A percentile compares a stretch with the other conserved stretches of the same genome.
These are phyloP conservation scores for Probosciger aterrimus DNA, from an alignment of 2,113 vertebrate genomes.

Conservation along the genomic window DNA sequence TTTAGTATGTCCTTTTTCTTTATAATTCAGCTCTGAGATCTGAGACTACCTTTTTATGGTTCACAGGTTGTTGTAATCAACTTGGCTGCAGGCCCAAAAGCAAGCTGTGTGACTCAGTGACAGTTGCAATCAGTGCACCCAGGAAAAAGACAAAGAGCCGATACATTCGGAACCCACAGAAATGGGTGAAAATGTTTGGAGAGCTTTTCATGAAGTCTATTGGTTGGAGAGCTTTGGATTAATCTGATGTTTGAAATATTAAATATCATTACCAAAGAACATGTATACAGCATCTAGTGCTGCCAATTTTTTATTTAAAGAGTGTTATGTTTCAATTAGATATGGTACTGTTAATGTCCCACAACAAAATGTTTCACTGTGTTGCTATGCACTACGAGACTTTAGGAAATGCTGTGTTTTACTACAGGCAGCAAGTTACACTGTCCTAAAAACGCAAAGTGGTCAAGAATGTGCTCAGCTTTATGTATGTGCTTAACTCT, in stretches of 20 bases:
- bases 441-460: background rate
- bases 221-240: slow-evolving; percentile 24
- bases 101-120: slow-evolving; percentile 80
- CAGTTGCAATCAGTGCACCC: slow-evolving; percentile 72
- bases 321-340: background rate
- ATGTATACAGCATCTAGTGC: background rate
- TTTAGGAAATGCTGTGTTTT: background rate
- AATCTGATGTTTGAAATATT: slow-evolving; percentile 22
- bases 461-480: background rate
- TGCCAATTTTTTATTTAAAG: background rate
- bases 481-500: background rate
- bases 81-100: slow-evolving; percentile 70
- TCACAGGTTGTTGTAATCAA: slow-evolving; percentile 75
- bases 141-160: slow-evolving; percentile 74
- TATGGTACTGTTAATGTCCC: background rate
- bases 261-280: background rate
- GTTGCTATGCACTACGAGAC: background rate
- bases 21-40: slow-evolving; percentile 3
- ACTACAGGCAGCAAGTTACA: background rate
- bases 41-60: slow-evolving; percentile 72
- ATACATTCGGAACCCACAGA: slow-evolving; percentile 67
- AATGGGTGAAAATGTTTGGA: slow-evolving; percentile 15
- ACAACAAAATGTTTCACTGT: background rate
- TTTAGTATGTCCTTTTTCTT: background rate
- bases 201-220: slow-evolving; percentile 35